A percentile compares a stretch with the other conserved stretches of the same genome.
phyloP scores from a whole-genome alignment of 2,797 vertebrate species.

The Taeniopygia guttata region DNA sequence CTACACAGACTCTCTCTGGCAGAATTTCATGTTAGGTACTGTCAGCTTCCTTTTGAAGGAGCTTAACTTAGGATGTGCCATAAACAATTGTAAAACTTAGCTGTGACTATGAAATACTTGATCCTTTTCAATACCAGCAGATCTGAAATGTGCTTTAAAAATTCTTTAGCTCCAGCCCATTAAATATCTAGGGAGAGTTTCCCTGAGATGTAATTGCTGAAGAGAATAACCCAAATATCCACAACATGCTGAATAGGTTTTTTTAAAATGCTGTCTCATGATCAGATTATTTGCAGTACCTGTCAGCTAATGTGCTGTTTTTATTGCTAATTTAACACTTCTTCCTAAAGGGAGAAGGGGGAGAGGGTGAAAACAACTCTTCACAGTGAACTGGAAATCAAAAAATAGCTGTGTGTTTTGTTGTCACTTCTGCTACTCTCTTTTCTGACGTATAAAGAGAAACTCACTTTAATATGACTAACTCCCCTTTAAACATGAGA shows the following conservation, averaged over 20 bases:
- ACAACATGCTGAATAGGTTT: not conserved
- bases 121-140: slow-evolving; percentile 6
- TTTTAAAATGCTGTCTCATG: slow-evolving; percentile 53
- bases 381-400: slow-evolving; percentile 24
- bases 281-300: slow-evolving; percentile 53
- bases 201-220: not conserved
- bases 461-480: slow-evolving; percentile 7
- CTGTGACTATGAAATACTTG: not conserved
- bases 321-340: slow-evolving; percentile 56
- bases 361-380: slow-evolving; percentile 31
- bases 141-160: slow-evolving; percentile 9
- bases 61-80: not conserved
- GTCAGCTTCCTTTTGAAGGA: not conserved
- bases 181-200: slow-evolving; percentile 13
- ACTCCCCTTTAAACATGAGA: slow-evolving; percentile 12
- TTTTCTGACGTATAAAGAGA: not conserved
- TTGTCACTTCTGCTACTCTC: slow-evolving; percentile 30
- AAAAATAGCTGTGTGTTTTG: slow-evolving; percentile 41
- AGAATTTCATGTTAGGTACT: not conserved
- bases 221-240: slow-evolving; percentile 9
- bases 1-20: not conserved
- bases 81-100: slow-evolving; percentile 26
- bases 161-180: not conserved
- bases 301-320: slow-evolving; percentile 51
- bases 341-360: slow-evolving; percentile 16